phyloP scores from a whole-genome alignment of 2,797 vertebrate genomes.

The Siniperca obscura region DNA sequence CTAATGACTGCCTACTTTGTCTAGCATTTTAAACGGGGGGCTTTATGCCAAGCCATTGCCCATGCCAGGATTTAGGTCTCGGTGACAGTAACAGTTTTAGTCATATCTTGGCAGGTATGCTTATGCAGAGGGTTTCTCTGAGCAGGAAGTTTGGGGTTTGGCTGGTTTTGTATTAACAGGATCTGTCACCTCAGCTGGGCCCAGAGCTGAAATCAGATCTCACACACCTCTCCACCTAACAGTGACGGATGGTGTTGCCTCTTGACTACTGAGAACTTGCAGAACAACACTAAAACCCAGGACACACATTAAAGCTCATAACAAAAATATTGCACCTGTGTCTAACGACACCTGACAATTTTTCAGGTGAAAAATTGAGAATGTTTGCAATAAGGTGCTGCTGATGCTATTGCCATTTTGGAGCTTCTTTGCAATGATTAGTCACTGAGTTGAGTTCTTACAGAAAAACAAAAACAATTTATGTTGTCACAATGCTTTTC shows the following conservation, averaged over 20 bases:
- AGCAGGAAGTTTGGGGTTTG: constrained; percentile 71
- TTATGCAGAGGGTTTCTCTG: constrained; percentile 65
- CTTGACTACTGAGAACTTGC: constrained; percentile 48
- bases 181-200: constrained; percentile 73
- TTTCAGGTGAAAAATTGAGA: neutral
- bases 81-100: constrained; percentile 75
- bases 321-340: constrained; percentile 39
- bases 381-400: constrained; percentile 1
- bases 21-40: constrained; percentile 56
- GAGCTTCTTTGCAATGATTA: constrained; percentile 33
- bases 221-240: constrained; percentile 49
- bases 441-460: constrained; percentile 33
- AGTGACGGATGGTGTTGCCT: constrained; percentile 65
- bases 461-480: constrained; percentile 46
- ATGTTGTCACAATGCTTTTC: constrained; percentile 37
- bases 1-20: constrained; percentile 71
- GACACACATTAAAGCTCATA: constrained; percentile 10
- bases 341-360: constrained; percentile 12
- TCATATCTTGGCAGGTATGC: constrained; percentile 77
- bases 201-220: constrained; percentile 72
- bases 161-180: constrained; percentile 70
- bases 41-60: constrained; percentile 63
- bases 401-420: constrained; percentile 15
- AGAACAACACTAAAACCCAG: constrained; percentile 32
- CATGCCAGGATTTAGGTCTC: constrained; percentile 66